Base-by-base conservation (phyloP, 2,113 vertebrate genomes). In the Microtus montanus region DNA sequence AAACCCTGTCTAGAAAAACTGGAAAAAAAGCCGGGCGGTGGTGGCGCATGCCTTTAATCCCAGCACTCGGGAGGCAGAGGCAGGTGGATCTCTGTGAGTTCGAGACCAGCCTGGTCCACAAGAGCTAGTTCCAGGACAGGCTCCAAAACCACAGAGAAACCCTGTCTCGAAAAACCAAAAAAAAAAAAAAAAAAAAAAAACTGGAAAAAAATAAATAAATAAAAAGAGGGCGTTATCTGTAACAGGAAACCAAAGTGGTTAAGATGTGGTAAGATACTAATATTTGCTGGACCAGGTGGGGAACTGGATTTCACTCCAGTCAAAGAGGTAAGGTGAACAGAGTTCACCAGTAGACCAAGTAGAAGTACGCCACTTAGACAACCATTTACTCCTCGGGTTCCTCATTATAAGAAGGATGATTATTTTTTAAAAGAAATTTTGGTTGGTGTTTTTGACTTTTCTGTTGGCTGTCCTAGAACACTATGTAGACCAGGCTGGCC, bases 381-480 rank as follows among this genome's bases (percentile, higher is more conserved):
- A 86, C 70, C 47, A 8, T 87, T 91, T 91, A 73, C 49, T 83
- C 74, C 93, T 87, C 74, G 87, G 79, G 35, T 52, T 38, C 58
- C 58, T 58, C 4, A 74, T 54, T 75, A 26, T 85, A 38, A 90
- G 20, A 93, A 41, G 0, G 22, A 58, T 30, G 49, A 92, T 26
- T 71, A 82, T 38, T 75, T 95, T 28, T 89, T 64, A 58, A 84
- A 84, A 90, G 68, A 70, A n/a, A 70, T 35, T 70, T 38, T 38
- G 70, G 17, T 38, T 38, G 17, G 35, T 38, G 15, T 20, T 71
- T 19, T 20, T 71, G 33, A 9, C n/a, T n/a, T 38, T 38, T 73
- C 30, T 71, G 35, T 20, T 38, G n/a, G 20, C n/a, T 73, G 20
- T 73, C 71, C n/a, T 73, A 38, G n/a, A 73, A 73, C n/a, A 74